phyloP scores from a whole-genome alignment of 2,888 invertebrate genomes.

The Caenorhabditis afra region DNA sequence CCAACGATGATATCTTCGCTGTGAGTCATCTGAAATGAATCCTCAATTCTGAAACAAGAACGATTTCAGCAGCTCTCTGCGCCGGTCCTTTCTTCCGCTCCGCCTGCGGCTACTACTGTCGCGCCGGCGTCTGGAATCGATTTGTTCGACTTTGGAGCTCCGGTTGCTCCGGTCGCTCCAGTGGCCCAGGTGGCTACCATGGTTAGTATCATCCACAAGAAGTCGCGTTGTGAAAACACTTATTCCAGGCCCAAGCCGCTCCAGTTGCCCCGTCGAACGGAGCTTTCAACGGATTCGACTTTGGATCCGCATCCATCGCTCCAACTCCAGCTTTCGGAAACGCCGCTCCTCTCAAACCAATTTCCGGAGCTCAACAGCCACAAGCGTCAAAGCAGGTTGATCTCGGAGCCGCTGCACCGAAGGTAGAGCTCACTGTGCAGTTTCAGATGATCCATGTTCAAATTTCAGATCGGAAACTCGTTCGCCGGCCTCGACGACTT shows the following conservation, averaged over 20 bases:
- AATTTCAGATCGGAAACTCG: slow-evolving; percentile 46
- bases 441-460: not conserved
- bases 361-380: slow-evolving; percentile 14
- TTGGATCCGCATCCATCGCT: slow-evolving; percentile 8
- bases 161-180: not conserved
- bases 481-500: slow-evolving; percentile 55
- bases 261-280: slow-evolving; percentile 19
- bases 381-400: slow-evolving; percentile 3
- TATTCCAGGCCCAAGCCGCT: not conserved
- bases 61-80: slow-evolving; percentile 24
- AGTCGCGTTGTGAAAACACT: too few species aligned
- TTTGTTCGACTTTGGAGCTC: slow-evolving; percentile 43
- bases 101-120: not conserved
- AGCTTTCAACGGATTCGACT: slow-evolving; percentile 32
- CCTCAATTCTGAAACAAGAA: too few species aligned
- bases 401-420: slow-evolving; percentile 35
- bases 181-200: slow-evolving; percentile 13
- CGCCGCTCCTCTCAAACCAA: slow-evolving; percentile 14
- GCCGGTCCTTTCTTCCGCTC: not conserved
- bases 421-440: slow-evolving; percentile 3
- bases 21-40: slow-evolving; percentile 6
- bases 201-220: too few species aligned
- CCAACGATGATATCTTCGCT: slow-evolving; percentile 23
- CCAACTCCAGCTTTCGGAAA: slow-evolving; percentile 15
- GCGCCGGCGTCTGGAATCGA: slow-evolving; percentile 15